Base-by-base conservation (phyloP, 2,797 vertebrate species). In the Etheostoma perlongum region DNA sequence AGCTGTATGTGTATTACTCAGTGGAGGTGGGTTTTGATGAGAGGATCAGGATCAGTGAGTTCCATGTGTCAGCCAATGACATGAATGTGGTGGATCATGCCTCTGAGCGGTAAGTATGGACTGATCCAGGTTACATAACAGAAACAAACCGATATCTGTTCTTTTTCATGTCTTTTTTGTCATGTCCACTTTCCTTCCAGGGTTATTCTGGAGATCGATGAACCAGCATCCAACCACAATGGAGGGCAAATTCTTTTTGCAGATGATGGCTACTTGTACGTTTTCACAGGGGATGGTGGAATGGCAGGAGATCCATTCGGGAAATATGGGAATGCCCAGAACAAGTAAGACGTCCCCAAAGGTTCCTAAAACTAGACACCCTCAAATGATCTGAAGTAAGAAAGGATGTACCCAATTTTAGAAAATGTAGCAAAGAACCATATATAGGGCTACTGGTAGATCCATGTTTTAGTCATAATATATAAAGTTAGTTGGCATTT, bases 231-330 rank as follows among this genome's bases (percentile, higher is more conserved):
- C 1, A 99, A 99, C 92, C 98, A 99, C 85, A 99, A 99, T 0
- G 98, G 98, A 72, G 98, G 98, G 23, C 95, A 98, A 84, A 82
- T 99, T 76, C 95, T 99, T 16, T 99, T 99, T 44, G 97, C 96
- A 55, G 95, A 97, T 30, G 98, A 99, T 6, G 97, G 95, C 0
- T 98, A 96, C 89, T 94, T 99, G 82, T 99, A 99, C 84, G 95
- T 99, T 88, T 99, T 99, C 85, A 98, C 97, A 8, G 98, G 98
- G 44, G 98, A 99, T 0, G 98, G 98, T 15, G 98, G 98, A 46
- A 99, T 99, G 98, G 97, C 97, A 4, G 98, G 98, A 74, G 98
- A 99, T 87, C 98, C 98, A 46, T 99, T 99, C 68, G 98, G 98
- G 8, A 93, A 94, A 78, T 97, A 96, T 69, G 98, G 98, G 85